Base-by-base conservation (phyloP, 1,140 invertebrate species). In the Drosophila melanica region DNA sequence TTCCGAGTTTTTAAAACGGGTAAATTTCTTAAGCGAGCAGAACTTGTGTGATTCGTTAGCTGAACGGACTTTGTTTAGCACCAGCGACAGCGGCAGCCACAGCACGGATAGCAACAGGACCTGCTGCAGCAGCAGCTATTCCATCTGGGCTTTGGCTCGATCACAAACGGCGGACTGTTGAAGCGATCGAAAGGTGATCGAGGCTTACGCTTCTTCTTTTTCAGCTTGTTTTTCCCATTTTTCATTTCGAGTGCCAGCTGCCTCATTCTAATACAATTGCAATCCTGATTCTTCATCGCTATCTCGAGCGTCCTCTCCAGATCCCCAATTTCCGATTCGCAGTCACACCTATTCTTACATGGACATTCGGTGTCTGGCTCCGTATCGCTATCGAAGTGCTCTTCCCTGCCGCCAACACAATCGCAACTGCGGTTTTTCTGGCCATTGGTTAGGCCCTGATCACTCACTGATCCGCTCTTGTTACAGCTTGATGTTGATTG, bases 81-180 rank as follows among this genome's bases (percentile, higher is more conserved):
- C 48, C 70, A 66, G 30, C 27, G 10, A 59, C 30, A 30, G 14
- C 23, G 58, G 39, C 16, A 27, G 14, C 42, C 23, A 9, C 39
- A 47, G 12, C 45, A 41, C 5, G 39, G 3, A 35, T 27, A 3
- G 18, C 42, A 30, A 14, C 39, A 44, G 7, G 54, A 8, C 23
- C 12, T 4, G 16, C 37, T 44, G 42, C 57, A 42, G 39, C 39
- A 23, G 35, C 18, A 64, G 6, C 20, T 35, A 12, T 14, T 33
- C 44, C 33, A 18, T 12, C 14, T 55, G 0, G 64, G 45, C 20
- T 58, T 76, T 0, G 82, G 84, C 44, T 79, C 69, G 0, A 81
- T 41, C 12, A 79, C 59, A n/a, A 57, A 54, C 0, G 82, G 81
- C 0, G 82, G 78, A 69, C 5, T 45, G 9, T 72, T 68, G 23